A percentile compares a stretch with the other conserved stretches of the same genome.
phyloP scores from a whole-genome alignment of 23 tunicate genomes.

The Aplidium turbinatum region DNA sequence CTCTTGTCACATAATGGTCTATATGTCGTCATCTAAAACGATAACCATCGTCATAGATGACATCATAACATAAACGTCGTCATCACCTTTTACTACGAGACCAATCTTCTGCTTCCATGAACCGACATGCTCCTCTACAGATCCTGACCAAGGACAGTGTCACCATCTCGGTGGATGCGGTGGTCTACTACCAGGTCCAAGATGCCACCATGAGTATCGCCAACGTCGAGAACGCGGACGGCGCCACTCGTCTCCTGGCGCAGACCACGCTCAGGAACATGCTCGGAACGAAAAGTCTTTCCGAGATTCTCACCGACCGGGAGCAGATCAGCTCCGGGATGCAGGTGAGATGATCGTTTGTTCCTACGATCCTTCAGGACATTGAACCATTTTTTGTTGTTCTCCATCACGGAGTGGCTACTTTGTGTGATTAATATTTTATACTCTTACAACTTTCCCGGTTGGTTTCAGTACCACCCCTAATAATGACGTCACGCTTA shows the following conservation, averaged over 20 bases:
- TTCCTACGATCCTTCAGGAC: conserved; percentile 59
- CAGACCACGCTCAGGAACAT: conserved; percentile 90
- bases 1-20: too few species aligned
- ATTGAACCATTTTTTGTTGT: conserved; percentile 86
- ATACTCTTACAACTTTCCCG: too few species aligned
- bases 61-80: neutral
- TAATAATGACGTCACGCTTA: too few species aligned
- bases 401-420: too few species aligned
- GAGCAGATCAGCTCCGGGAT: conserved; percentile 79
- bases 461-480: too few species aligned
- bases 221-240: conserved; percentile 86
- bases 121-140: conserved; percentile 2
- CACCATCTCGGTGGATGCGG: conserved; percentile 88
- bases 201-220: conserved; percentile 87
- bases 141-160: conserved; percentile 92
- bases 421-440: too few species aligned
- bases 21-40: too few species aligned
- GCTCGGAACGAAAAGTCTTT: conserved; percentile 81
- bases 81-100: neutral
- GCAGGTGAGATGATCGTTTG: conserved; percentile 62
- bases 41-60: too few species aligned
- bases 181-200: conserved; percentile 78
- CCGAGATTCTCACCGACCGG: conserved; percentile 85
- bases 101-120: neutral
- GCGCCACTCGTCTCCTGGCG: conserved; percentile 86